Conservation (phyloP, 2,113 vertebrate species). For the Phoxinus phoxinus region DNA sequence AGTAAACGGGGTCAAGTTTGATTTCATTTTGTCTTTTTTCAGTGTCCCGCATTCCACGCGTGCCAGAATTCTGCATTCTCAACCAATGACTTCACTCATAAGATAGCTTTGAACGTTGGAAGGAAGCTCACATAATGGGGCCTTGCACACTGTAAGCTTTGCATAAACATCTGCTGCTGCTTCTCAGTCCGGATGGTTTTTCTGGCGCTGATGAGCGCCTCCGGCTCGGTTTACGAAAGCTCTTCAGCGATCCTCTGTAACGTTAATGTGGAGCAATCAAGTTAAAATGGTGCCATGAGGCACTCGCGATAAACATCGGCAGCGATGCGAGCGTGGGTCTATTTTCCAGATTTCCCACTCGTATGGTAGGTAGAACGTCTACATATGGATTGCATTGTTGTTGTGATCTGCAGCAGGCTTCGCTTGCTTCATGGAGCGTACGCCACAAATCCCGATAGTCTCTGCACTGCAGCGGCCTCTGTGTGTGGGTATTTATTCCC, state of each 20-base stretch:
- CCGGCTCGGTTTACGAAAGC: conserved; percentile 9
- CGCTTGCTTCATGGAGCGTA: background rate
- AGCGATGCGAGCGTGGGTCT: conserved; percentile 10
- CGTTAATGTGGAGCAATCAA: conserved; percentile 39
- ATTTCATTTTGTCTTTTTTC: background rate
- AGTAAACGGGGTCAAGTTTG: background rate
- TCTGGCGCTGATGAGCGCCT: conserved; percentile 22
- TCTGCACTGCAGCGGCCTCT: conserved; percentile 37
- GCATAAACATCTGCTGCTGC: conserved; percentile 68
- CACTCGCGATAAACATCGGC: conserved; percentile 18
- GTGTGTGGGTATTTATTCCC: conserved; percentile 41
- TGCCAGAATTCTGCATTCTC: conserved; percentile 35
- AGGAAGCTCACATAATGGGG: conserved; percentile 27
- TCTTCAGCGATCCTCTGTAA: conserved; percentile 22
- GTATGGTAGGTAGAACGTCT: background rate
- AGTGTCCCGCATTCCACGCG: conserved; percentile 29
- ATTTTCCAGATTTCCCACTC: conserved; percentile 9
- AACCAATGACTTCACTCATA: conserved; percentile 19
- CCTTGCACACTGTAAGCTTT: conserved; percentile 36
- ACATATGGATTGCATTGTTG: conserved; percentile 40
- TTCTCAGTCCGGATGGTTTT: conserved; percentile 48
- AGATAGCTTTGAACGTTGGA: conserved; percentile 25
- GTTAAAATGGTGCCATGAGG: conserved; percentile 28
- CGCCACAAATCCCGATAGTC: conserved; percentile 8
- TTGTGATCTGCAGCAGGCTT: background rate